These are phyloP conservation scores for Rambutsinella grinnellia DNA, from an alignment of 2,888 invertebrate species.

Conservation along the genomic window DNA sequence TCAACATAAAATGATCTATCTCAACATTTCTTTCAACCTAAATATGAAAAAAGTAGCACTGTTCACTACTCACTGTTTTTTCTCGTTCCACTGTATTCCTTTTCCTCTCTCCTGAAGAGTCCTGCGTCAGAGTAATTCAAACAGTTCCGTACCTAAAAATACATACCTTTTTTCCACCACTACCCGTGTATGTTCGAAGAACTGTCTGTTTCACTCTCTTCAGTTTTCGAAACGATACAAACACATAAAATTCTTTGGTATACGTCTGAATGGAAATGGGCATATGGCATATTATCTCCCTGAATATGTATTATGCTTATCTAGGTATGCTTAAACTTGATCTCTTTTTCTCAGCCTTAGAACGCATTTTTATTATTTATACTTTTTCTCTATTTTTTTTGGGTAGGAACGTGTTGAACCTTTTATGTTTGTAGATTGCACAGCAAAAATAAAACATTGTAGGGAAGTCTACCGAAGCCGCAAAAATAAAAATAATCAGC, in stretches of 20 bases:
- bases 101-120: background rate
- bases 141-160: background rate
- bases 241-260: background rate
- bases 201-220: background rate
- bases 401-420: background rate
- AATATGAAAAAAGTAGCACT: background rate
- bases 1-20: too few species aligned
- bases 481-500: constrained; percentile 26
- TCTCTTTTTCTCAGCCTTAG: background rate
- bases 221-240: background rate
- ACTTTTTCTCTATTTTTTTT: background rate
- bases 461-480: constrained; percentile 30
- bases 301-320: background rate
- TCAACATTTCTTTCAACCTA: background rate
- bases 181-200: background rate
- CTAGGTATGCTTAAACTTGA: constrained; percentile 35
- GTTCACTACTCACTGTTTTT: background rate
- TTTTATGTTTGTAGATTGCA: too few species aligned
- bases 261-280: background rate
- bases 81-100: background rate
- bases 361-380: background rate
- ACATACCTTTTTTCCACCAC: too few species aligned
- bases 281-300: background rate
- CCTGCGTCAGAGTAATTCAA: too few species aligned
- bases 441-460: too few species aligned